Base-by-base conservation (phyloP, 2,888 invertebrate genomes). In the Rhagophthalmus giganteus region DNA sequence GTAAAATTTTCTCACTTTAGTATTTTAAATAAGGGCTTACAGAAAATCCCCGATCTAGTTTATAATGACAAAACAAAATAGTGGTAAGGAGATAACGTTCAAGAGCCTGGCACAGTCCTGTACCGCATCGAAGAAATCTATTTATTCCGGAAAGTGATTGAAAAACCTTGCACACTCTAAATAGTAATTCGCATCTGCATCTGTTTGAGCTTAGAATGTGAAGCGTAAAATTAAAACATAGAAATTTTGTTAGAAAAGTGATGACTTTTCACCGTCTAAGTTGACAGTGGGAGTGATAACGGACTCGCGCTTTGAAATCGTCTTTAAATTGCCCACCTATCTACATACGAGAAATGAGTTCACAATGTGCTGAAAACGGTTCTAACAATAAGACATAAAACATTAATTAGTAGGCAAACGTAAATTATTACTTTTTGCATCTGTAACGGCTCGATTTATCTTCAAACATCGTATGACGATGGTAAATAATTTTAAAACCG, bases 231-330 rank as follows among this genome's bases (percentile, higher is more conserved):
- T 39, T 48, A 47, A 46, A 48, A 54, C 32, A 41, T 38, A 48
- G 32, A 24, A 28, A 41, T 26, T 25, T 38, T 20, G 10, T 13
- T 15, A 31, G 12, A 28, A 31, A 33, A 44, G 20, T 25, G 11
- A 16, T 39, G 34, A 10, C 15, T 26, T 15, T 15, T 62, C 64
- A 67, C 65, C 62, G 57, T 65, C 66, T 67, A 48, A 57, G 42
- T 48, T 49, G 58, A 54, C 55, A 59, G 61, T 58, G 61, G 58
- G 65, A 59, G 67, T 65, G 70, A 70, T 70, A 70, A 70, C 69
- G 68, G 66, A 62, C 64, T 65, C 67, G 64, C 65, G 65, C 68
- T 70, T 70, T 69, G 69, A 68, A 69, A 69, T 70, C 69, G 67
- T 65, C 65, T 67, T 63, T 68, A 65, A 66, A 68, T 69, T 68